Percentiles rank a stretch among this genome's conserved stretches.
Evolutionary conservation across 1,140 invertebrate species (phyloP).

Genomic region (Cotesia vestalis): DNA sequence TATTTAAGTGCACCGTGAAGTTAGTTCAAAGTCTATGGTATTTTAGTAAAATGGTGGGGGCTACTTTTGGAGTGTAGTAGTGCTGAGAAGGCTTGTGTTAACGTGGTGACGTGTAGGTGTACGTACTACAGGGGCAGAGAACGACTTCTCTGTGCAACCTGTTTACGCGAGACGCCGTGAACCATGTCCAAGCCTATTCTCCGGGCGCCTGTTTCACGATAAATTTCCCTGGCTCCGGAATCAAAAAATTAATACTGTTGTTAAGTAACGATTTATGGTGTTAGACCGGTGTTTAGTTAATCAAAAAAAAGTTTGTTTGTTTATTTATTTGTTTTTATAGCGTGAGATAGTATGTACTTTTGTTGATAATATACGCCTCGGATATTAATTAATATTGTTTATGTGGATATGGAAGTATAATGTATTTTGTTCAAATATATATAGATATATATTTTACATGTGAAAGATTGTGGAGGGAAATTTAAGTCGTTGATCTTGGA

Average conservation of each 20-base stretch:
- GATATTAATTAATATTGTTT: slow-evolving; percentile 1
- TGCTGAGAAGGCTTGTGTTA: no score
- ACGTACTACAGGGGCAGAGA: not conserved
- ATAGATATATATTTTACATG: no score
- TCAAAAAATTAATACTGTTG: not conserved
- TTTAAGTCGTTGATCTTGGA: slow-evolving; percentile 7
- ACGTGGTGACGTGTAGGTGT: not conserved
- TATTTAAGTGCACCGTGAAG: slow-evolving; percentile 16
- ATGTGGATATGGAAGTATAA: not conserved
- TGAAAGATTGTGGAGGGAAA: not conserved
- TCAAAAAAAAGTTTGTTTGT: not conserved
- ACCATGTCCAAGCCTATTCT: slow-evolving; percentile 11
- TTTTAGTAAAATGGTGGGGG: slow-evolving; percentile 25
- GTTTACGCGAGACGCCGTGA: slow-evolving; percentile 42
- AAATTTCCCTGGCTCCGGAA: not conserved
- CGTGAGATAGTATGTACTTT: not conserved
- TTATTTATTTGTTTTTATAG: not conserved
- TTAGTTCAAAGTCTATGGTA: slow-evolving; percentile 28
- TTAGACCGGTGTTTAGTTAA: not conserved
- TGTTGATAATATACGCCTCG: slow-evolving; percentile 3
- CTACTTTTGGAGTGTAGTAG: no score
- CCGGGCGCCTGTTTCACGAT: slow-evolving; percentile 16
- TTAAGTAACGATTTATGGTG: not conserved
- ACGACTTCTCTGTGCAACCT: slow-evolving; percentile 34
- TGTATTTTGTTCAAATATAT: not conserved